Evolutionary conservation across 2,888 invertebrate species (phyloP).

Genomic region (Drosophila buzzatii): DNA sequence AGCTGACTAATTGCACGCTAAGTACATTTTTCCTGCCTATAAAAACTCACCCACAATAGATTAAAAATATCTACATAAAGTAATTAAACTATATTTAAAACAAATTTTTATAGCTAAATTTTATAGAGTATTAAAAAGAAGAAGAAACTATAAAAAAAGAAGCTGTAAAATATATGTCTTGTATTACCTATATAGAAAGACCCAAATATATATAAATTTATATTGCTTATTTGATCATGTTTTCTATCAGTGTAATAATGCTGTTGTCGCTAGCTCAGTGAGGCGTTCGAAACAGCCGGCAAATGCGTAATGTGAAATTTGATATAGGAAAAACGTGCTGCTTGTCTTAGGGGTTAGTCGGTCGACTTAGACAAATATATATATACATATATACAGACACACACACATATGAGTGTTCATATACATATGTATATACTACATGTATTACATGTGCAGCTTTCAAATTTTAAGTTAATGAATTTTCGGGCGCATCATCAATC

Average conservation of each 20-base stretch:
- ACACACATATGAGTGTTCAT: background rate
- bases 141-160: background rate
- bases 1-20: background rate
- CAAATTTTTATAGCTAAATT: background rate
- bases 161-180: background rate
- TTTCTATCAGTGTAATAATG: slow-evolving; percentile 43
- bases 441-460: slow-evolving; percentile 7
- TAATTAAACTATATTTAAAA: background rate
- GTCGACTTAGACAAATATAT: slow-evolving; percentile 9
- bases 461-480: slow-evolving; percentile 26
- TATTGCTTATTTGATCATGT: background rate
- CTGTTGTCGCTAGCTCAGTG: slow-evolving; percentile 1
- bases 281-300: slow-evolving; percentile 11
- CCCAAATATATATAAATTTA: background rate
- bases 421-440: background rate
- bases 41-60: background rate
- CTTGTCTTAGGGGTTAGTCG: slow-evolving; percentile 37
- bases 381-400: background rate
- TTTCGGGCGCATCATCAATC: slow-evolving; percentile 61
- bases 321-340: slow-evolving; percentile 32
- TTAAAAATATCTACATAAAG: background rate
- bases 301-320: slow-evolving; percentile 44
- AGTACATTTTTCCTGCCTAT: background rate
- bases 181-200: background rate
- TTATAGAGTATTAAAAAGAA: background rate